Evolutionary conservation across 1,140 invertebrate genomes (phyloP).

Genomic region (Akabosia matsudoensis): DNA sequence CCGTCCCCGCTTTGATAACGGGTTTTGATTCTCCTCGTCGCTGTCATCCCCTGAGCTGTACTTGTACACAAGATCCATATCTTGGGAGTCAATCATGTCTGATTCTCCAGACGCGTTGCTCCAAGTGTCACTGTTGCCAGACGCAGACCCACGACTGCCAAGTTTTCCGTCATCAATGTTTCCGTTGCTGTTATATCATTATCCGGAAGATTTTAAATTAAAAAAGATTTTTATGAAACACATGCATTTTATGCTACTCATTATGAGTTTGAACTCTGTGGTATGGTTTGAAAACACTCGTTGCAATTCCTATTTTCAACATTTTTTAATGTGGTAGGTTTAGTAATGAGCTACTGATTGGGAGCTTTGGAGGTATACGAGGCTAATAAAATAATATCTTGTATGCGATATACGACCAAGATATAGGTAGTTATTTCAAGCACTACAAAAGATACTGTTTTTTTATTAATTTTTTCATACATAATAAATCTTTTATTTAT

Average conservation of each 20-base stretch:
- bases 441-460: neutral
- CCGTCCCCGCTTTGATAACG: neutral
- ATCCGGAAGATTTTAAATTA: too few relatives aligned
- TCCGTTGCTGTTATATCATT: neutral
- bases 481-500: too few relatives aligned
- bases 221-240: too few relatives aligned
- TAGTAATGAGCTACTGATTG: too few relatives aligned
- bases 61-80: slow-evolving; percentile 25
- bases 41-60: slow-evolving; percentile 36
- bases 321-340: too few relatives aligned
- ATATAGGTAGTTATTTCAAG: neutral
- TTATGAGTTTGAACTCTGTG: too few relatives aligned
- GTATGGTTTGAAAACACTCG: too few relatives aligned
- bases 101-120: slow-evolving; percentile 11
- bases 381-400: too few relatives aligned
- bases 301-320: too few relatives aligned
- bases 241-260: too few relatives aligned
- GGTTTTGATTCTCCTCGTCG: slow-evolving; percentile 13
- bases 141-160: neutral
- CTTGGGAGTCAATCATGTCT: slow-evolving; percentile 6
- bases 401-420: too few relatives aligned
- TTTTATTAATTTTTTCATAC: neutral
- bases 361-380: too few relatives aligned
- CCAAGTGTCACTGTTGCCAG: neutral
- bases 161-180: neutral